phyloP scores from a whole-genome alignment of 2,113 vertebrate species.

The Phocoena sinus region DNA sequence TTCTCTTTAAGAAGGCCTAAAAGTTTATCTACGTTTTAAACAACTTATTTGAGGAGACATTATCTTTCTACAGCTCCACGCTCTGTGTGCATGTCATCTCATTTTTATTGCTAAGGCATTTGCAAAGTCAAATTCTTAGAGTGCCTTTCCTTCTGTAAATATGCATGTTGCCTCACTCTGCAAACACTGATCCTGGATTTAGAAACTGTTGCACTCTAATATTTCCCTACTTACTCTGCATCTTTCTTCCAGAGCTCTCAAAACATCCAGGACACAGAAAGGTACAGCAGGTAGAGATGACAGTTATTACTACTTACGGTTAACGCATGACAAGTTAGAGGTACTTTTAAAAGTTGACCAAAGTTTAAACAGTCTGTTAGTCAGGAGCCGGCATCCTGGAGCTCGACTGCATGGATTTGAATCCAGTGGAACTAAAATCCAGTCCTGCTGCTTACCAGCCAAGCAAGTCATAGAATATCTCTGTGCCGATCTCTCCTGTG shows the following conservation, averaged over 20 bases:
- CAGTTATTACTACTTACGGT: background rate
- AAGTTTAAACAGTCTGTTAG: background rate
- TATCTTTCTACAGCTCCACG: slow-evolving; percentile 14
- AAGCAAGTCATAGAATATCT: background rate
- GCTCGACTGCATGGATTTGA: background rate
- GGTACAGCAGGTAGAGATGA: background rate
- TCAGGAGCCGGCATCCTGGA: background rate
- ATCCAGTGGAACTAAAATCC: background rate
- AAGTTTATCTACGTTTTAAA: slow-evolving; percentile 5
- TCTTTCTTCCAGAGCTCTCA: background rate
- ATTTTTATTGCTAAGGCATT: slow-evolving; percentile 22
- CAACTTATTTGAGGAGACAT: slow-evolving; percentile 25
- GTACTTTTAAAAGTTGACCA: background rate
- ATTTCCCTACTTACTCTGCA: background rate
- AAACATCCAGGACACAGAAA: background rate
- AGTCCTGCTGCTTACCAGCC: background rate
- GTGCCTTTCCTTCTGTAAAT: background rate
- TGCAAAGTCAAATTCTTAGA: background rate
- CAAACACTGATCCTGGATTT: background rate
- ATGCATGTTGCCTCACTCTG: background rate
- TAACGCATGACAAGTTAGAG: background rate
- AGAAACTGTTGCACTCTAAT: background rate
- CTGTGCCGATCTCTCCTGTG: background rate
- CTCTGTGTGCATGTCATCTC: background rate
- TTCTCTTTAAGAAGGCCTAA: background rate